Base-by-base conservation (phyloP, 2,888 invertebrate genomes). In the Nesidiocoris tenuis region DNA sequence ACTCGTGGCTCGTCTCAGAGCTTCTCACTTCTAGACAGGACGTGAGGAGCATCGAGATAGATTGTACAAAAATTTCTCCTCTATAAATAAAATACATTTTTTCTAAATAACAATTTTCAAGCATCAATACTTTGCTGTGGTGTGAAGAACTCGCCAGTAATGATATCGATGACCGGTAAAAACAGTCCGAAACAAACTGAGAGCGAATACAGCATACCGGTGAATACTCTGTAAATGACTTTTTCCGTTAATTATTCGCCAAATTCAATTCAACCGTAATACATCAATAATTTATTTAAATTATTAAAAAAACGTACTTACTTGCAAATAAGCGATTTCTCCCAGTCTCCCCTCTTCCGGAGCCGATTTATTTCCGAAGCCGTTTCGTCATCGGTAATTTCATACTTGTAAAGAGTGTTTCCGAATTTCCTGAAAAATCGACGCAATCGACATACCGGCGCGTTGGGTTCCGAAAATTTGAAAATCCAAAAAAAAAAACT, bases 81-180 rank as follows among this genome's bases (percentile, higher is more conserved):
- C n/a, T n/a, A n/a, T n/a, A n/a, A n/a, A n/a, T n/a, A n/a, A n/a
- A n/a, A n/a, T n/a, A n/a, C n/a, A n/a, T n/a, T n/a, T n/a, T n/a
- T n/a, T n/a, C n/a, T n/a, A n/a, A n/a, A n/a, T n/a, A n/a, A n/a
- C n/a, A n/a, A n/a, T n/a, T n/a, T n/a, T n/a, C n/a, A n/a, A n/a
- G n/a, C n/a, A n/a, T n/a, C n/a, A n/a, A n/a, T n/a, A 70, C 70
- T 19, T 18, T 23, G 18, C 21, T 70, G 70, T 16, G 59, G 70
- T 23, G n/a, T 23, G 24, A 59, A 59, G 25, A 70, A 70, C 19
- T 70, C 9, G 1, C 70, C 70, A 24, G 57, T 59, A 3, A 24
- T 18, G 1, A 70, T 59, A 19, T 57, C 23, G 18, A 70, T 70
- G 9, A 56, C 24, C 12, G 70, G 70, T 9, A 70, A 16, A 1